Evolutionary conservation across 1,140 invertebrate genomes (phyloP).

Genomic region (Drosophila suzukii): DNA sequence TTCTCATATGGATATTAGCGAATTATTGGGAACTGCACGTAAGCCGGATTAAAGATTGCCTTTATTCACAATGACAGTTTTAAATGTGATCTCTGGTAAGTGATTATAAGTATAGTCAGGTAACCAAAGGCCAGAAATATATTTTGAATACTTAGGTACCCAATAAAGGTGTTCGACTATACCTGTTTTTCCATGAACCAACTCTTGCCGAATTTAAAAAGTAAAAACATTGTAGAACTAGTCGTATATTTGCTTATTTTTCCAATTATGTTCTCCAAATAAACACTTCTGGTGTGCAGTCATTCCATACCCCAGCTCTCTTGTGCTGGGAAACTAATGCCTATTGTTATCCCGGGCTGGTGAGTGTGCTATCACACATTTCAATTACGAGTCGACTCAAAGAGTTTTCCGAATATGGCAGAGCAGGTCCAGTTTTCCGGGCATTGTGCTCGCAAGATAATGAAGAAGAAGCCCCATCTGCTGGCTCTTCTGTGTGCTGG

Average conservation of each 20-base stretch:
- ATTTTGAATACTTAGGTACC: too few relatives aligned
- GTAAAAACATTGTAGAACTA: background rate
- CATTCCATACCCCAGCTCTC: background rate
- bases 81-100: too few relatives aligned
- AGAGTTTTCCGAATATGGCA: slow-evolving; percentile 51
- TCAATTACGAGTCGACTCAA: slow-evolving; percentile 59
- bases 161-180: too few relatives aligned
- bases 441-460: slow-evolving; percentile 68
- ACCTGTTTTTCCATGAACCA: too few relatives aligned
- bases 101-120: too few relatives aligned
- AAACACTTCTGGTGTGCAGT: background rate
- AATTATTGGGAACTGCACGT: background rate
- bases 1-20: background rate
- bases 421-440: slow-evolving; percentile 3
- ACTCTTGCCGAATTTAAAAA: background rate
- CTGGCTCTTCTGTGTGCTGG: slow-evolving; percentile 18
- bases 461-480: slow-evolving; percentile 63
- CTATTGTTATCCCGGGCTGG: slow-evolving; percentile 7
- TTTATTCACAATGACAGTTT: too few relatives aligned
- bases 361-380: slow-evolving; percentile 45
- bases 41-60: background rate
- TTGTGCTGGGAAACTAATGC: slow-evolving; percentile 19
- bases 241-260: background rate
- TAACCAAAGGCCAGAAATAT: too few relatives aligned
- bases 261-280: background rate